Percentiles rank a stretch among this genome's conserved stretches.
These are phyloP conservation scores for Amphiura filiformis DNA, from an alignment of 35 echinoderm and acorn worm species.

Conservation along the genomic window DNA sequence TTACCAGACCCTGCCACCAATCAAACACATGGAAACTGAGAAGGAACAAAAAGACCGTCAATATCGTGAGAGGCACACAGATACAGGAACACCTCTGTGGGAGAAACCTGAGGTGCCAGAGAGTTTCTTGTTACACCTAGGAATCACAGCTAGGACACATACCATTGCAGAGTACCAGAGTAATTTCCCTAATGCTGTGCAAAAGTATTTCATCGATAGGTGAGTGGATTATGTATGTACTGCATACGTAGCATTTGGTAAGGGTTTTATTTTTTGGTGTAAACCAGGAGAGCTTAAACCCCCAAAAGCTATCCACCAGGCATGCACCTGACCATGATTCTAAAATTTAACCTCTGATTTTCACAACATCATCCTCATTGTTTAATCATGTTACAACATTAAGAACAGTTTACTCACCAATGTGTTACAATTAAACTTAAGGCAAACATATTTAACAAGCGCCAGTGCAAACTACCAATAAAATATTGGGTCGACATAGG, in stretches of 20 bases:
- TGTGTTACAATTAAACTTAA: too few species aligned
- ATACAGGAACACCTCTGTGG: constrained; percentile 78
- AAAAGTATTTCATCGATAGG: constrained; percentile 91
- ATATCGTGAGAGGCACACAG: constrained; percentile 35
- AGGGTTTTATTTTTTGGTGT: background rate
- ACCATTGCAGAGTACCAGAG: constrained; percentile 96
- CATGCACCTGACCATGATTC: too few species aligned
- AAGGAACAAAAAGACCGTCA: constrained; percentile 50
- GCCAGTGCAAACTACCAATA: too few species aligned
- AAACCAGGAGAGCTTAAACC: background rate
- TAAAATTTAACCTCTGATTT: too few species aligned
- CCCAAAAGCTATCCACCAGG: background rate
- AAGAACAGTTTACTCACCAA: too few species aligned
- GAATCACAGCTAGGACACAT: constrained; percentile 80
- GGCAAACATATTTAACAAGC: too few species aligned
- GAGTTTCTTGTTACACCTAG: constrained; percentile 81
- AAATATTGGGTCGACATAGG: too few species aligned
- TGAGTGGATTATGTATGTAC: too few species aligned
- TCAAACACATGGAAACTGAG: constrained; percentile 28
- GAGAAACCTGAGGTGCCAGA: constrained; percentile 66
- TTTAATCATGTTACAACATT: too few species aligned
- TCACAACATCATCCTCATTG: too few species aligned
- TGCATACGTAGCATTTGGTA: too few species aligned
- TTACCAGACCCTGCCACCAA: constrained; percentile 95
- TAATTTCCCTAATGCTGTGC: constrained; percentile 93